These are phyloP conservation scores for Rosalia funebris DNA, from an alignment of 2,888 invertebrate species.

Conservation along the genomic window DNA sequence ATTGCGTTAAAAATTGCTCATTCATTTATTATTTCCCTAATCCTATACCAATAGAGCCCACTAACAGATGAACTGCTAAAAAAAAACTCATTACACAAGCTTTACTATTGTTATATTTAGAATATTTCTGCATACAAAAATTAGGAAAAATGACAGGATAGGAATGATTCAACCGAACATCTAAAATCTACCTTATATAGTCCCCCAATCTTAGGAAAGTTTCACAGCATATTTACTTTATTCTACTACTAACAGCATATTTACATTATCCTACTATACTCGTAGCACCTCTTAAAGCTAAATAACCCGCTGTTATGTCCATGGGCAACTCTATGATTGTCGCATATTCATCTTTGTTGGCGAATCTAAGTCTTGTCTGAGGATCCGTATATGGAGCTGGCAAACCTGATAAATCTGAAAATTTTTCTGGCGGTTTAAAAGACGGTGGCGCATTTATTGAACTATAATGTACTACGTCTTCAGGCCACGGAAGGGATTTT, in stretches of 20 bases:
- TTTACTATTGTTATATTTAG: no score
- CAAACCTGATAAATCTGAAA: constrained; percentile 91
- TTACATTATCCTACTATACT: constrained; percentile 79
- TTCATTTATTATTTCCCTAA: constrained; percentile 4
- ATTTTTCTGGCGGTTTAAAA: constrained; percentile 90
- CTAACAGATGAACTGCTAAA: no score
- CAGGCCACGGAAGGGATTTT: constrained; percentile 79
- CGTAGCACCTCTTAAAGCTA: constrained; percentile 84
- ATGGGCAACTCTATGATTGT: constrained; percentile 87
- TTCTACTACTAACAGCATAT: no score
- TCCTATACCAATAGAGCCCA: no score
- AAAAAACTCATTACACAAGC: no score
- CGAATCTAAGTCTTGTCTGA: constrained; percentile 86
- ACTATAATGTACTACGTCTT: constrained; percentile 82
- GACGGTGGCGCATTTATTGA: constrained; percentile 92
- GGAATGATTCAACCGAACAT: no score
- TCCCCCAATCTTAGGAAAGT: no score
- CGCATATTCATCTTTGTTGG: constrained; percentile 87
- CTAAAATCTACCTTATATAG: no score
- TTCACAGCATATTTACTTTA: no score
- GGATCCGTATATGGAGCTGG: constrained; percentile 90
- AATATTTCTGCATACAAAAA: no score
- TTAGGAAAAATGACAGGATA: no score
- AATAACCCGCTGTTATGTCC: constrained; percentile 91
- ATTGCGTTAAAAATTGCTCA: constrained; percentile 50